Base-by-base conservation (phyloP, 2,113 vertebrate genomes). In the Leucosticte australis region DNA sequence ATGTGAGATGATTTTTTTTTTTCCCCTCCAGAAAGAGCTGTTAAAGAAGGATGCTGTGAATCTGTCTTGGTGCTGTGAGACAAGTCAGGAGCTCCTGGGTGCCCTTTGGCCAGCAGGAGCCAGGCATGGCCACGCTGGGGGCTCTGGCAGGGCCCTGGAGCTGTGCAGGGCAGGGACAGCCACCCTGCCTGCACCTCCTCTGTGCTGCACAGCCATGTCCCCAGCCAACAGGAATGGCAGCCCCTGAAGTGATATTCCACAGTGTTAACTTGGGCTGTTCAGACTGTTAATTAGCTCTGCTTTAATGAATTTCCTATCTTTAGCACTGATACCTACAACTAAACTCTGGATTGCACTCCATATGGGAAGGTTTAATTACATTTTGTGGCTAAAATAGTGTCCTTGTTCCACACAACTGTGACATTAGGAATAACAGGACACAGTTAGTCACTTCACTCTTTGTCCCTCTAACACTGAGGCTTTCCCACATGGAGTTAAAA, bases 111-210 rank as follows among this genome's bases (percentile, higher is more conserved):
- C 19, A 28, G 69, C 50, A 31, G 64, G 50, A 80, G 24, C 71
- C 31, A 46, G 2, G 3, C 3, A 6, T n/a, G 74, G 80, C 67
- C 0, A 0, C n/a, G 57, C 52, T 1, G 6, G 11, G 53, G 27
- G 30, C 78, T 76, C 0, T 1, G 33, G 49, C 30, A 26, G 31
- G 44, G 44, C 56, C 7, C 3, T 42, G 64, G 73, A 20, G 49
- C 39, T 31, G 77, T 6, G 60, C 33, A 37, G 78, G 47, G 52
- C 85, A 82, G 85, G 53, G 3, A 4, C 52, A 76, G 19, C 68
- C 41, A 2, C 31, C 47, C 69, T 2, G 1, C 41, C 35, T 1
- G 27, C 7, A 19, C 30, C 3, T 39, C 13, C 37, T 33, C 75
- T 44, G 46, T 30, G 33, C 37, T 53, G 86, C 74, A 65, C 69